Base-by-base conservation (phyloP, 37 sponge, comb jelly and placozoan species). In the Ephydatia muelleri region DNA sequence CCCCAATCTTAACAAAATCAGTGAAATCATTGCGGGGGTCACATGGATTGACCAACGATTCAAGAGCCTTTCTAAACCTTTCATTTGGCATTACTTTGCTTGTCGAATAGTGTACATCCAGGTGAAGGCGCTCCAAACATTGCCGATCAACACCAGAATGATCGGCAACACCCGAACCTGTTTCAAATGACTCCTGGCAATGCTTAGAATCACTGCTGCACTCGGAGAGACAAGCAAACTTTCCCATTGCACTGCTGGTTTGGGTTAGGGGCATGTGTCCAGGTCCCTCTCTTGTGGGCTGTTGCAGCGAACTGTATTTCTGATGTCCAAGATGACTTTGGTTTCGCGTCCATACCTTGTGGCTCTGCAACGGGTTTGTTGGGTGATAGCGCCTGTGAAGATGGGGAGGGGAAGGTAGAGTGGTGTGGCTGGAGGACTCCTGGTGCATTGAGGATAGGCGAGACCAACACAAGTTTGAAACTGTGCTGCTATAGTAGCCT, bases 1-100 rank as follows among this genome's bases (percentile, higher is more conserved):
- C 95, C 0, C 96, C 93, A 49, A 92, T 89, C 67, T 92, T 92
- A 3, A 70, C 71, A 31, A 92, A 89, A 25, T 86, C 83, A 5
- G 36, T 35, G 22, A 73, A 76, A 19, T 69, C 70, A 22, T 67
- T 36, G 21, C 80, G 40, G 0, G 93, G 93, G 72, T 92, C 87
- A 0, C 25, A 69, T 13, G 83, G 72, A 68, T 86, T 85, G 35
- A 86, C 87, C 19, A 86, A 34, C 28, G 80, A 48, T 26, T 75
- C 78, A 21, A 92, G 67, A 0, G 93, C 79, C 9, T 78, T 47
- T 27, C 87, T 31, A 33, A 92, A 92, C 39, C 85, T 69, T 21
- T 92, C 90, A 6, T 67, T 64, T 5, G 79, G 78, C 90, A 85
- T 82, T 14, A 38, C 49, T 32, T 43, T 43, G 43, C 43, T 43